Base-by-base conservation (phyloP, 2,797 vertebrate genomes). In the Rallus crepitans region DNA sequence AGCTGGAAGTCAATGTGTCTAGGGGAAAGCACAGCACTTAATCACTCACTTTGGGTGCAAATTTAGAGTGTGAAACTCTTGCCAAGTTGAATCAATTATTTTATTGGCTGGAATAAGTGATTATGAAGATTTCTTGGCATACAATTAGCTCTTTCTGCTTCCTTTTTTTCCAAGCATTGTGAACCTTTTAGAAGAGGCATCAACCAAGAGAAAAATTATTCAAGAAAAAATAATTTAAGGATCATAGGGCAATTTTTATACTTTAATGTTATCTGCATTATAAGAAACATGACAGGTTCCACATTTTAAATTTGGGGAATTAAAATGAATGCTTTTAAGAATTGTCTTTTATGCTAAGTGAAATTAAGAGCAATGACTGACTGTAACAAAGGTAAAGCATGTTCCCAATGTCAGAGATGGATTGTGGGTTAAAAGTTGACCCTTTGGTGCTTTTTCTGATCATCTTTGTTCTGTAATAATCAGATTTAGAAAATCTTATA, bases 31-130 rank as follows among this genome's bases (percentile, higher is more conserved):
- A 1, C 25, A 75, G 78, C 94, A 83, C 87, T 95, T 93, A 89
- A 94, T 96, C 95, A 91, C 28, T 35, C 87, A 83, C 55, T 89
- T 87, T 33, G 56, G 53, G 69, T 87, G 87, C 78, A 88, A 94
- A 96, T 80, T 94, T 81, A 94, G 93, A 82, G 87, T 45, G 20
- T 48, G 35, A 90, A 87, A 48, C n/a, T 81, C 85, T 96, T 93
- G 92, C 91, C 93, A 95, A 90, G 75, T 89, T 75, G 65, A 73
- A 93, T 93, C 80, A 76, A 94, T 94, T 90, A 87, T 90, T 89
- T 95, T 91, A 94, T 93, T 93, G 80, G 55, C 89, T 87, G 77
- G 82, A 93, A 94, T 77, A 90, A 92, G 59, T 57, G 78, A 88
- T 92, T 84, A 84, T 86, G 65, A 91, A 79, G 91, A 59, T 94